Percentiles rank a stretch among this genome's conserved stretches.
Evolutionary conservation across 2,888 invertebrate genomes (phyloP).

Genomic region (Acanthosepion esculentum): DNA sequence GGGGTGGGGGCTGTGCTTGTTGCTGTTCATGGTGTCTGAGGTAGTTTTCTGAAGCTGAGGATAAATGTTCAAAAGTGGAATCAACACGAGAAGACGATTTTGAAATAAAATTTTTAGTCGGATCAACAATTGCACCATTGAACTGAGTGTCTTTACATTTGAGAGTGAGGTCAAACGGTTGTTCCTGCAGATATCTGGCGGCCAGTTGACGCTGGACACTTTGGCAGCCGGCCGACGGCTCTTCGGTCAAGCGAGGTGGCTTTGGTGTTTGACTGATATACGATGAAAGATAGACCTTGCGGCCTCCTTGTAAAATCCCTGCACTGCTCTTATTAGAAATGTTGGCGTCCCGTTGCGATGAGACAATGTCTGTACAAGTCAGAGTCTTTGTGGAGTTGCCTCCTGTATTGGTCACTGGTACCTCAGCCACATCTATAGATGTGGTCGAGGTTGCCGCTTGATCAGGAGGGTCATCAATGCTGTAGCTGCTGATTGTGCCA

Average conservation of each 20-base stretch:
- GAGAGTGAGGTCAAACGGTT: conserved; percentile 48
- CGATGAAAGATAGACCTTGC: conserved; percentile 45
- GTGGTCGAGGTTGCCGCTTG: conserved; percentile 35
- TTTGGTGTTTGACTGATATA: conserved; percentile 47
- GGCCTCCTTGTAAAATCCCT: conserved; percentile 45
- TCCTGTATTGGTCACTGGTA: conserved; percentile 43
- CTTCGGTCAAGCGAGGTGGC: conserved; percentile 47
- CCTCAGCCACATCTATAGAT: conserved; percentile 41
- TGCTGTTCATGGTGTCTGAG: conserved; percentile 48
- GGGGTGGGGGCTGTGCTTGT: conserved; percentile 40
- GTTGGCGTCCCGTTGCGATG: conserved; percentile 40
- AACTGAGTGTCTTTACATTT: conserved; percentile 46
- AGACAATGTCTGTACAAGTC: conserved; percentile 47
- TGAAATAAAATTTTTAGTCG: conserved; percentile 46
- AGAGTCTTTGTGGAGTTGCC: conserved; percentile 42
- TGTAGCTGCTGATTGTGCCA: conserved; percentile 40
- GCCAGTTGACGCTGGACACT: conserved; percentile 47
- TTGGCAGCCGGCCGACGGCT: conserved; percentile 44
- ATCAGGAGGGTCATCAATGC: conserved; percentile 18
- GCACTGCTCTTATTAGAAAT: conserved; percentile 47
- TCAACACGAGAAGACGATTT: conserved; percentile 47
- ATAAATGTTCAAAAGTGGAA: conserved; percentile 47
- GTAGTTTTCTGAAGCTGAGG: conserved; percentile 48
- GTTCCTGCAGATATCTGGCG: conserved; percentile 45
- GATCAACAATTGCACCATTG: conserved; percentile 46